Evolutionary conservation across 2,113 vertebrate species (phyloP), one percentile per base, ranked within the genome.

Genomic region (Corydoras maculifer): DNA sequence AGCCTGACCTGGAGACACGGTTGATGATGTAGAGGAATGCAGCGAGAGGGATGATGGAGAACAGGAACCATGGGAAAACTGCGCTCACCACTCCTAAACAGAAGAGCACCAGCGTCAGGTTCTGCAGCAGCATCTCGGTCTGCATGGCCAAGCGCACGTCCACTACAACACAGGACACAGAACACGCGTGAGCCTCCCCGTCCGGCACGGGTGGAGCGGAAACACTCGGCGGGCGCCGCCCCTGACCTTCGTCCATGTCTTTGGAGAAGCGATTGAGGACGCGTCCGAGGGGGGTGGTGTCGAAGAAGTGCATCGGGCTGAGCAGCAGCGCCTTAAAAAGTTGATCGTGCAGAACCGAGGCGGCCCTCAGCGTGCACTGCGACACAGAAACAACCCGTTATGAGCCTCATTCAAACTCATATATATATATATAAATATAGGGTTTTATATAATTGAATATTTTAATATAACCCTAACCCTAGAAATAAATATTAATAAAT

Each of bases 231-330:
- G 29, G 57, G 73, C 15, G 65, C 74, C n/a, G 79, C 76, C 58
- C 18, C 89, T 88, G 77, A 92, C 91, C 91, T 81, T 92, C 89
- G 59, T 92, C 91, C 86, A 92, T 88, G 86, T 92, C 91, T 76
- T 83, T 84, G 81, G 91, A 91, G 85, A 92, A 92, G 69, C 90
- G 88, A 82, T 85, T 91, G 80, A 92, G 87, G 76, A 92, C 89
- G 50, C 91, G 90, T 61, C 91, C 91, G 68, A 92, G 82, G 70
- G 91, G 91, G 11, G 89, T 92, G 3, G 89, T 91, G 79, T 92
- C 91, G 68, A 92, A 91, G 64, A 92, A 90, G 69, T 74, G 84
- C 89, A 92, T 89, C 63, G 90, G 88, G 77, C 91, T 87, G 76
- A 74, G 81, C 49, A 92, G 87, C 75, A 92, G 78, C 69, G 69